These are phyloP conservation scores for Dicentrarchus labrax DNA, from an alignment of 2,113 vertebrate genomes.

Conservation along the genomic window DNA sequence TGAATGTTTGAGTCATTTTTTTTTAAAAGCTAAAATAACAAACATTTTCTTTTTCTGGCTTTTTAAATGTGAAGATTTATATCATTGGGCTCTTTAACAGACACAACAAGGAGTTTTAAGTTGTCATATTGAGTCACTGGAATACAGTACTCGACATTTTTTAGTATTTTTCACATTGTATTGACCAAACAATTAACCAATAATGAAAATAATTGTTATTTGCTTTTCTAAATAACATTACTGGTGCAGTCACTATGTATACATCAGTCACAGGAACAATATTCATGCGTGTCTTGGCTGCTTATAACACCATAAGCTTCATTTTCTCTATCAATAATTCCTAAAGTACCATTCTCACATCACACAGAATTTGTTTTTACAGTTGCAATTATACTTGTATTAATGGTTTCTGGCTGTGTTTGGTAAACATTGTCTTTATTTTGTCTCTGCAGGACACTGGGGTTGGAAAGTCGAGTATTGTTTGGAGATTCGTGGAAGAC, in stretches of 20 bases:
- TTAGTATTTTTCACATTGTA: neutral
- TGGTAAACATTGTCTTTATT: constrained; percentile 23
- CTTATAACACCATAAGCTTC: neutral
- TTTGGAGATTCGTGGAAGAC: constrained; percentile 97
- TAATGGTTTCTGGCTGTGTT: constrained; percentile 28
- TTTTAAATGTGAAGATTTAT: neutral
- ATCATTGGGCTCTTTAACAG: neutral
- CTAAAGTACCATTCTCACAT: neutral
- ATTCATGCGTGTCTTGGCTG: neutral
- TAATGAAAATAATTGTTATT: neutral
- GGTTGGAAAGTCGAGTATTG: constrained; percentile 96
- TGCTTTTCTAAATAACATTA: neutral
- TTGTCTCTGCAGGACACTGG: constrained; percentile 90
- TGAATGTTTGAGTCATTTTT: neutral
- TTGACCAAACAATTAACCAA: neutral
- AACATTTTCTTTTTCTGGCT: neutral
- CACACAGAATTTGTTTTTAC: too few species aligned
- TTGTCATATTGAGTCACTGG: neutral
- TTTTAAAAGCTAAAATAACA: neutral
- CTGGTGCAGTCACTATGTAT: neutral
- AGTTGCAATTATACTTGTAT: neutral
- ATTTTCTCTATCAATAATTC: neutral
- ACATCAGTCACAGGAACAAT: neutral
- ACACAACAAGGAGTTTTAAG: neutral
- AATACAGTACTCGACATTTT: neutral